A percentile compares a stretch with the other conserved stretches of the same genome.
Evolutionary conservation across 35 echinoderm and acorn worm genomes (phyloP).

Genomic region (Ophiothrix spiculata): DNA sequence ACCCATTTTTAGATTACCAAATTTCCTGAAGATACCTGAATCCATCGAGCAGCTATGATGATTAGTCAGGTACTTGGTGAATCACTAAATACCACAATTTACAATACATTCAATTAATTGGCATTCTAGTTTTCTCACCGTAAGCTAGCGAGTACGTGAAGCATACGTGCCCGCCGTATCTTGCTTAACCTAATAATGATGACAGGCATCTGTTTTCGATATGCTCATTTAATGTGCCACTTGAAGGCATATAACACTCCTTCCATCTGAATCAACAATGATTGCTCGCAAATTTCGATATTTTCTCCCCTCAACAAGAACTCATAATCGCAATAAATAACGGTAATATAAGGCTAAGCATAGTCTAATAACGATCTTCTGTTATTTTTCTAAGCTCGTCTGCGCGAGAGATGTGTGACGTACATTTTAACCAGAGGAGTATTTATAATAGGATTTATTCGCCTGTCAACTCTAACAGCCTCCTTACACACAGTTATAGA

Average conservation of each 20-base stretch:
- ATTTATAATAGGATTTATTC: not conserved
- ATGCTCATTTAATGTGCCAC: constrained; percentile 12
- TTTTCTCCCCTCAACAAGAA: not conserved
- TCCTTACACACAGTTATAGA: not conserved
- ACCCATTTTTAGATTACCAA: too few relatives aligned
- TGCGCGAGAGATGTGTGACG: not conserved
- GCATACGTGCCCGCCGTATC: not conserved
- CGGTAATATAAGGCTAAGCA: constrained; percentile 5
- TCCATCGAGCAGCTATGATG: not conserved
- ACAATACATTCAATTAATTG: not conserved
- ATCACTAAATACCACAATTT: not conserved
- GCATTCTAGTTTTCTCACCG: not conserved
- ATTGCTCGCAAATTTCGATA: constrained; percentile 1
- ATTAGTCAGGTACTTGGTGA: not conserved
- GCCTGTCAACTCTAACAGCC: not conserved
- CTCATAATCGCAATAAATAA: constrained; percentile 13
- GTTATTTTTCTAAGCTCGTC: not conserved
- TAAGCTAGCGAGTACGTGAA: not conserved
- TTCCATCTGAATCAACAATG: constrained; percentile 12
- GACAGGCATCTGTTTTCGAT: constrained; percentile 4
- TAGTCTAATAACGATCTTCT: not conserved
- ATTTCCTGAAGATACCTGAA: too few relatives aligned
- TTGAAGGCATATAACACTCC: not conserved
- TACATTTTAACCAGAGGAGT: not conserved
- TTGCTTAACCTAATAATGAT: constrained; percentile 1